phyloP scores from a whole-genome alignment of 2,113 vertebrate genomes.

The Leucopsar rothschildi region DNA sequence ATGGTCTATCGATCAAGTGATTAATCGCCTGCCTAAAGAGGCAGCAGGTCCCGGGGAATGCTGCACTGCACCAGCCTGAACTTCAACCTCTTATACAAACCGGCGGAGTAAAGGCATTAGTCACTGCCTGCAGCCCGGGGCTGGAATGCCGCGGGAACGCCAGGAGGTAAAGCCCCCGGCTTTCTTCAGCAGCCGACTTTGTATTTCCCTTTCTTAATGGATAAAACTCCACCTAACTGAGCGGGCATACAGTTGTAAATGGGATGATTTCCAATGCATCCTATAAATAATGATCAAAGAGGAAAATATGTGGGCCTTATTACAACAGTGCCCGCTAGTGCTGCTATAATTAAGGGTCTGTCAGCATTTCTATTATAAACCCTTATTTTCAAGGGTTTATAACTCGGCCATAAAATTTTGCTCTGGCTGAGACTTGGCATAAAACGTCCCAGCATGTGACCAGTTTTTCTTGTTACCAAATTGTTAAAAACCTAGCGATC shows the following conservation, averaged over 20 bases:
- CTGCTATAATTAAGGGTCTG: conserved; percentile 71
- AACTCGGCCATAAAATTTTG: conserved; percentile 65
- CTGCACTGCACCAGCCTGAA: conserved; percentile 73
- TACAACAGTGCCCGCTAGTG: conserved; percentile 67
- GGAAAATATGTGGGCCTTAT: conserved; percentile 67
- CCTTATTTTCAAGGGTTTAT: conserved; percentile 73
- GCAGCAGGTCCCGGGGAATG: conserved; percentile 78
- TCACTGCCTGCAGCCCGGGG: conserved; percentile 65
- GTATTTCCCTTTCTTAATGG: conserved; percentile 64
- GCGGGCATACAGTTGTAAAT: conserved; percentile 60
- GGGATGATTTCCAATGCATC: conserved; percentile 65
- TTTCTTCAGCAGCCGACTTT: conserved; percentile 57
- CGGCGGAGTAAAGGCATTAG: conserved; percentile 70
- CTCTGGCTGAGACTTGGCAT: conserved; percentile 61
- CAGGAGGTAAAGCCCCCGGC: conserved; percentile 70
- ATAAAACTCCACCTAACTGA: conserved; percentile 64
- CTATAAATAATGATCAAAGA: conserved; percentile 72
- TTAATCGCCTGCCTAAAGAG: conserved; percentile 84
- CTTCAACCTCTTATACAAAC: conserved; percentile 81
- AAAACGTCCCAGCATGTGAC: conserved; percentile 31
- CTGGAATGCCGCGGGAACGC: conserved; percentile 54
- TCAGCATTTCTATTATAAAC: conserved; percentile 71
- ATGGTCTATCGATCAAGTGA: conserved; percentile 89
- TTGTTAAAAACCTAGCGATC: conserved; percentile 31
- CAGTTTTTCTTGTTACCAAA: conserved; percentile 41